phyloP scores from a whole-genome alignment of 1,140 invertebrate species.

The Zaprionus nigranus region DNA sequence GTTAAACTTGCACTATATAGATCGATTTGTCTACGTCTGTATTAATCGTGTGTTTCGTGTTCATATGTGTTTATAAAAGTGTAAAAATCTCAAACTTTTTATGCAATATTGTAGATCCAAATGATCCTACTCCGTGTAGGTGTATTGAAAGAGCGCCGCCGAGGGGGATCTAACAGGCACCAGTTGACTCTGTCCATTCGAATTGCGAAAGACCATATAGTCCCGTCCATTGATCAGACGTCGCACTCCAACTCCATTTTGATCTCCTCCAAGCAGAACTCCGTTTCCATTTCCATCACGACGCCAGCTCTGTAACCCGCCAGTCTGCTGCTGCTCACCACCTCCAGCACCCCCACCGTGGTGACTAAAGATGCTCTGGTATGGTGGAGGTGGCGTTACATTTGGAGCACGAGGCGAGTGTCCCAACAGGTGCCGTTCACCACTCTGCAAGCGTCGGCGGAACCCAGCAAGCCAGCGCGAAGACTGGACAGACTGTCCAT shows the following conservation, averaged over 20 bases:
- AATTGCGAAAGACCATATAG: slow-evolving; percentile 88
- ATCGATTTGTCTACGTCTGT: slow-evolving; percentile 40
- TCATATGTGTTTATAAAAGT: slow-evolving; percentile 13
- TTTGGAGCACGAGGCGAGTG: slow-evolving; percentile 48
- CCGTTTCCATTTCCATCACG: slow-evolving; percentile 67
- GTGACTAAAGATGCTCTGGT: slow-evolving; percentile 76
- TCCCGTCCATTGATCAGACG: slow-evolving; percentile 90
- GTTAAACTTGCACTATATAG: slow-evolving; percentile 13
- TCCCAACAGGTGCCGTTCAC: slow-evolving; percentile 54
- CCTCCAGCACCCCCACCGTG: slow-evolving; percentile 19
- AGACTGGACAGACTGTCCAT: slow-evolving; percentile 61
- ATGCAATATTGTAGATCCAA: background rate
- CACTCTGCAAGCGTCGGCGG: slow-evolving; percentile 48
- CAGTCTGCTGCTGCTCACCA: background rate
- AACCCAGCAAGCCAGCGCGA: slow-evolving; percentile 61
- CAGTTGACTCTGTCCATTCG: slow-evolving; percentile 87
- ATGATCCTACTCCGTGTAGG: slow-evolving; percentile 73
- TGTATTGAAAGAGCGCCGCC: slow-evolving; percentile 89
- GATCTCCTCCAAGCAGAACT: slow-evolving; percentile 33
- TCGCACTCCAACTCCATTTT: slow-evolving; percentile 65
- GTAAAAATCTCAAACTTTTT: background rate
- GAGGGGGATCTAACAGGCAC: slow-evolving; percentile 90
- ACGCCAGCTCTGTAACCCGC: slow-evolving; percentile 70
- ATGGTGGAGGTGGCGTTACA: slow-evolving; percentile 85
- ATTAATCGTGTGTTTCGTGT: slow-evolving; percentile 19